A percentile compares a stretch with the other conserved stretches of the same genome.
Conservation (phyloP, 1,140 invertebrate species). For the Trachymyrmex septentrionalis region DNA sequence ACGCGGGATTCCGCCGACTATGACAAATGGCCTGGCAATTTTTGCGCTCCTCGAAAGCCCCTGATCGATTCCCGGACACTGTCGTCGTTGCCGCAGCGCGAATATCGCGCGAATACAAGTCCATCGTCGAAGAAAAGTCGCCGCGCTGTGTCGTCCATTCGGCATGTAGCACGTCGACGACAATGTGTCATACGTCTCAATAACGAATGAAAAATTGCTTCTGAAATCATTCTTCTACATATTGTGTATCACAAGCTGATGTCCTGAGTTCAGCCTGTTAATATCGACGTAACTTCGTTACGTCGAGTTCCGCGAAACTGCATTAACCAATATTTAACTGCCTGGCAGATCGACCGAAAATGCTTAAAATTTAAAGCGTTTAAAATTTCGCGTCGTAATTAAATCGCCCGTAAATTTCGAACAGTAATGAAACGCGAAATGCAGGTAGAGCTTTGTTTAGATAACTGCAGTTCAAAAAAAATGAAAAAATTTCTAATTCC, state of each 20-base stretch:
- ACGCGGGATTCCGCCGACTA: constrained; percentile 39
- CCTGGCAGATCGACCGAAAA: neutral
- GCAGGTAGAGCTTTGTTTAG: neutral
- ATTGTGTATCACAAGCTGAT: neutral
- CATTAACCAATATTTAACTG: constrained; percentile 24
- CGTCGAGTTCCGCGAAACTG: neutral
- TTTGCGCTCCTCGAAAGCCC: constrained; percentile 24
- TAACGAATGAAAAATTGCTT: constrained; percentile 42
- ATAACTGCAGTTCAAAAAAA: neutral
- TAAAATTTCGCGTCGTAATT: constrained; percentile 22
- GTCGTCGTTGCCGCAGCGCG: neutral
- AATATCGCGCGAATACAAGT: constrained; percentile 12
- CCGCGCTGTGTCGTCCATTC: neutral
- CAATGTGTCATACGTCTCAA: constrained; percentile 13
- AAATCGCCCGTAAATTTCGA: constrained; percentile 16
- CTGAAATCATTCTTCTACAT: neutral
- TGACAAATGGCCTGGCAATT: constrained; percentile 57
- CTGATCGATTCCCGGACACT: constrained; percentile 41
- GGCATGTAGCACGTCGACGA: neutral
- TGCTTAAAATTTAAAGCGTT: constrained; percentile 39
- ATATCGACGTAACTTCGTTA: neutral
- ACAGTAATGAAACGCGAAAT: neutral
- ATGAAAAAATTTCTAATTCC: neutral
- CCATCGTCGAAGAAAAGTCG: neutral
- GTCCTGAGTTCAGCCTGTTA: constrained; percentile 3